phyloP scores from a whole-genome alignment of 1,140 invertebrate species.

The Dendroctonus valens region DNA sequence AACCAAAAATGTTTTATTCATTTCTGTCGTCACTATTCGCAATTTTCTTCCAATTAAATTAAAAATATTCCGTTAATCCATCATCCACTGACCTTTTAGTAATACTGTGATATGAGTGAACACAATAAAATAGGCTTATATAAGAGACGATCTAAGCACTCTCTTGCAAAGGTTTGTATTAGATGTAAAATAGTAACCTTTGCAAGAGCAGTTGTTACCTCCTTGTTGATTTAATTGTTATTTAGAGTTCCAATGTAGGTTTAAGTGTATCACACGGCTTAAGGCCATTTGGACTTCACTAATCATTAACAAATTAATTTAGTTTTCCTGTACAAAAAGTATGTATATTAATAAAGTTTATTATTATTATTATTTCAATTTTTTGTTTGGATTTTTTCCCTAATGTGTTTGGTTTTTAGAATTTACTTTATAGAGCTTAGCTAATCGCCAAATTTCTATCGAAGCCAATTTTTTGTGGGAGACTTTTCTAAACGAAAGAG shows the following conservation, averaged over 20 bases:
- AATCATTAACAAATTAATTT: slow-evolving; percentile 9
- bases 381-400: too few species aligned
- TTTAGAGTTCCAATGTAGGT: slow-evolving; percentile 5
- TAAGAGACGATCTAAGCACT: slow-evolving; percentile 6
- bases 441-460: too few species aligned
- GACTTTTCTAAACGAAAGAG: too few species aligned
- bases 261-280: slow-evolving; percentile 1
- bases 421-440: too few species aligned
- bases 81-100: slow-evolving; percentile 1
- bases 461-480: too few species aligned
- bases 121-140: slow-evolving; percentile 9
- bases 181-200: neutral
- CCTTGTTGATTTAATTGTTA: slow-evolving; percentile 10
- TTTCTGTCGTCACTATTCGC: too few species aligned
- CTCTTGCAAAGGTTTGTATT: slow-evolving; percentile 2
- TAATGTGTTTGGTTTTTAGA: too few species aligned
- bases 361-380: neutral
- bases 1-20: too few species aligned
- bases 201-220: neutral
- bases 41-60: neutral
- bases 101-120: slow-evolving; percentile 16
- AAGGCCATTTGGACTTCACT: neutral
- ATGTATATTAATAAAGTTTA: slow-evolving; percentile 18
- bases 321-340: slow-evolving; percentile 16
- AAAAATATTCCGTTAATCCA: neutral